Evolutionary conservation across 35 echinoderm and acorn worm genomes (phyloP), one percentile per base, ranked within the genome.

Genomic region (Ophiothrix spiculata): DNA sequence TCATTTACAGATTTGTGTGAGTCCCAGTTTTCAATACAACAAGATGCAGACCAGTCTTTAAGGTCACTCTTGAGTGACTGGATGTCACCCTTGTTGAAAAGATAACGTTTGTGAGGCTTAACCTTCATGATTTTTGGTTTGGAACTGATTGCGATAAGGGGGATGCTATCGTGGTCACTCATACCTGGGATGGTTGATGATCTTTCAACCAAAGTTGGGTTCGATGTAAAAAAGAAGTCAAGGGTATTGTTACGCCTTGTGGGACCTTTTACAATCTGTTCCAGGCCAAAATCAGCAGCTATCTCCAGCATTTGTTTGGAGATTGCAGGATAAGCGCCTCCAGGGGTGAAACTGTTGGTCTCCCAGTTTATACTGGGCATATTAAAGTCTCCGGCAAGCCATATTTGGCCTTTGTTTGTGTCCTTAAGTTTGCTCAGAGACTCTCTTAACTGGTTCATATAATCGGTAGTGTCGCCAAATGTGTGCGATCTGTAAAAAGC

Each of bases 351-450:
- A 33, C 28, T 33, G 1, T 29, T 8, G 0, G 85, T 78, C 8
- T 49, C 39, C 85, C 85, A 87, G 32, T 87, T 38, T 14, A 87
- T 87, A 28, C 37, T 41, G 75, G 85, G 35, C n/a, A 87, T 8
- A 39, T 87, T 87, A 11, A 87, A 35, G 60, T 87, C 85, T 2
- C 85, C 85, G 6, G 35, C 75, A 6, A 78, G 28, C 85, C 85
- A 87, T 31, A 87, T 69, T 4, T n/a, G 60, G 60, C 25, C 2
- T 25, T 28, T 15, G 60, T 69, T 28, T 25, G 60, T 15, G 25
- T 69, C 29, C 29, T 69, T 69, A n/a, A 69, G 17, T 2, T 28
- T 15, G 29, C 60, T 25, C 2, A 69, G 60, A n/a, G 60, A 69
- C 3, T 69, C 60, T 25, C 29, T 69, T 4, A 69, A 2, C 3